Conservation (phyloP, 2,113 vertebrate genomes). For the Nannobrachium achirus region DNA sequence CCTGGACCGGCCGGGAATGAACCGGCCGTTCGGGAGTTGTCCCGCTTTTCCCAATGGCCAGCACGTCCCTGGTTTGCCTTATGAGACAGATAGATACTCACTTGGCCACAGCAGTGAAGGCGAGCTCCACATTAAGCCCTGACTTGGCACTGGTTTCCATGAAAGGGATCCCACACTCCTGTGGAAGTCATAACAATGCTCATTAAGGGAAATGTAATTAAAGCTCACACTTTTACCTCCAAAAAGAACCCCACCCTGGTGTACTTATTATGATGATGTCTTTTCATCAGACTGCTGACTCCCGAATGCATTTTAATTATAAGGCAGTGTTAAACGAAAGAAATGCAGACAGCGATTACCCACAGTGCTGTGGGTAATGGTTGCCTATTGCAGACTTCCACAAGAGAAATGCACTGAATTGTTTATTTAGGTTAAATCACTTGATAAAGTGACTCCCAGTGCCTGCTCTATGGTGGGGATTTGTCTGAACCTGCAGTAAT, state of each 20-base stretch:
- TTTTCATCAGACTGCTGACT: background rate
- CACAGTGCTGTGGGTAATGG: no score
- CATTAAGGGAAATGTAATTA: background rate
- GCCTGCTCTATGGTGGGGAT: constrained; percentile 24
- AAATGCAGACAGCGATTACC: no score
- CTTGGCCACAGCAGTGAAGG: constrained; percentile 93
- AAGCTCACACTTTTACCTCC: background rate
- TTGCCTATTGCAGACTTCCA: background rate
- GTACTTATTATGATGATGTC: background rate
- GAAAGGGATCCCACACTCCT: constrained; percentile 93
- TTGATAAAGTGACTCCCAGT: background rate
- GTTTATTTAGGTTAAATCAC: background rate
- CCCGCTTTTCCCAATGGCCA: no score
- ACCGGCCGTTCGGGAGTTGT: no score
- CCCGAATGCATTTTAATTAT: background rate
- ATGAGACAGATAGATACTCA: constrained; percentile 69
- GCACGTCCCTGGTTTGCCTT: no score
- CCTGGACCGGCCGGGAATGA: no score
- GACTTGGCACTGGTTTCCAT: constrained; percentile 95
- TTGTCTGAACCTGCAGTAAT: constrained; percentile 17
- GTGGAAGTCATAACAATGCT: constrained; percentile 36
- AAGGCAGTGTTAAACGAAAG: background rate
- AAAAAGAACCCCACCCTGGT: background rate
- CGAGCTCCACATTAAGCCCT: constrained; percentile 91
- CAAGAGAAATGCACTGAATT: background rate